Evolutionary conservation across 2,797 vertebrate genomes (phyloP), one percentile per base, ranked within the genome.

Genomic region (Microhierax caerulescens): DNA sequence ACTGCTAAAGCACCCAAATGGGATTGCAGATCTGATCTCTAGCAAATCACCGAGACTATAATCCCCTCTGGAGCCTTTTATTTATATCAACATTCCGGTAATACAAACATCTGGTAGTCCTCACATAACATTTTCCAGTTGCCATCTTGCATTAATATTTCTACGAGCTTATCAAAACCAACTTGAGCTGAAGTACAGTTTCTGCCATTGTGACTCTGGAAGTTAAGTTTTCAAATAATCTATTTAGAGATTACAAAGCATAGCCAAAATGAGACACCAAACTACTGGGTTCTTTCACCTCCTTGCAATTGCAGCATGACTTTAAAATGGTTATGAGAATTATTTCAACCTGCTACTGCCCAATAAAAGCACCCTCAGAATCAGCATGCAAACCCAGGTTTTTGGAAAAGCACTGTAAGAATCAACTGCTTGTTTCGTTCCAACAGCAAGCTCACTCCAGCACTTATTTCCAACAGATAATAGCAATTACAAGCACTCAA

Each of bases 211-310:
- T 65, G 23, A 23, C 19, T n/a, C 27, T 75, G 61, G 67, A 85
- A 83, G 82, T 48, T 5, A 74, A 75, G 61, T 56, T 43, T 61
- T 41, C 51, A 61, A 69, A n/a, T 32, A 11, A 75, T 47, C 63
- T 27, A 7, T 37, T 24, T 30, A 28, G 57, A 57, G 57, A 60
- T 37, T 7, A 75, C 7, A 45, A 36, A 0, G 3, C 1, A 0
- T 19, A 32, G 79, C 36, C 64, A 73, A 53, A 88, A 53, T 13
- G 5, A 50, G 48, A 21, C 32, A 39, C 9, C 65, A 45, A 18
- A 39, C 56, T 60, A 21, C 25, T 2, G 57, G 45, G 13, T 41
- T 37, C 36, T 45, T 65, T 45, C 30, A 36, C 56, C 41, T 48
- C 13, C 14, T 34, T 39, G 48, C 60, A 70, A 70, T 1, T 27